Percentiles rank a stretch among this genome's conserved stretches.
These are phyloP conservation scores for Odontomyia ornata DNA, from an alignment of 2,888 invertebrate species.

Conservation along the genomic window DNA sequence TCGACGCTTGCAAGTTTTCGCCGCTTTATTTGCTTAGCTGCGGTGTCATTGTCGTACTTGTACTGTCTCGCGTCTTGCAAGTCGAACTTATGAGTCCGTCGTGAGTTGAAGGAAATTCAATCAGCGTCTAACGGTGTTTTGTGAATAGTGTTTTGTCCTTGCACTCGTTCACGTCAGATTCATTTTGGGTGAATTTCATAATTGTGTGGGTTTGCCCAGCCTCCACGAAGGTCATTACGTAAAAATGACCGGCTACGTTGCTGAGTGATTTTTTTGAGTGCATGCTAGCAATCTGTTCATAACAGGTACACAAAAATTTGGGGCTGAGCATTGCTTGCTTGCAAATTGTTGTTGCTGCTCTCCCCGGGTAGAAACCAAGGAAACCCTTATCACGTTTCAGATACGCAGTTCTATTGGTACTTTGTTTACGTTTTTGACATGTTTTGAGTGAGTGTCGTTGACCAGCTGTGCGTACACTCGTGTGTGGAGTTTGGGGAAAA, in stretches of 20 bases:
- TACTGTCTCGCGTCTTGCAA: conserved; percentile 4
- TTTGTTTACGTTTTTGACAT: conserved; percentile 28
- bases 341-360: neutral
- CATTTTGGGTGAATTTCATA: neutral
- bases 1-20: conserved; percentile 5
- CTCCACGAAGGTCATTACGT: neutral
- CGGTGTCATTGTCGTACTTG: conserved; percentile 15
- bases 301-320: no score
- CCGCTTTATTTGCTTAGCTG: conserved; percentile 3
- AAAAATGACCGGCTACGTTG: neutral
- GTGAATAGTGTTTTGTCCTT: neutral
- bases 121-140: neutral
- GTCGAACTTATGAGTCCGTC: conserved; percentile 19
- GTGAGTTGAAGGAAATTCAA: conserved; percentile 18
- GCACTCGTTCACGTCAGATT: neutral
- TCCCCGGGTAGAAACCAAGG: neutral
- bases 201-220: neutral
- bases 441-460: neutral
- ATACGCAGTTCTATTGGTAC: conserved; percentile 2
- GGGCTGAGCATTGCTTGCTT: neutral
- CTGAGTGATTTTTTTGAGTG: neutral
- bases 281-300: neutral
- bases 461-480: conserved; percentile 4
- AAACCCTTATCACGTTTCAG: neutral
- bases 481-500: neutral